Percentiles rank a stretch among this genome's conserved stretches.
Evolutionary conservation across 2,888 invertebrate species (phyloP).

Genomic region (Blastobasis adustella): DNA sequence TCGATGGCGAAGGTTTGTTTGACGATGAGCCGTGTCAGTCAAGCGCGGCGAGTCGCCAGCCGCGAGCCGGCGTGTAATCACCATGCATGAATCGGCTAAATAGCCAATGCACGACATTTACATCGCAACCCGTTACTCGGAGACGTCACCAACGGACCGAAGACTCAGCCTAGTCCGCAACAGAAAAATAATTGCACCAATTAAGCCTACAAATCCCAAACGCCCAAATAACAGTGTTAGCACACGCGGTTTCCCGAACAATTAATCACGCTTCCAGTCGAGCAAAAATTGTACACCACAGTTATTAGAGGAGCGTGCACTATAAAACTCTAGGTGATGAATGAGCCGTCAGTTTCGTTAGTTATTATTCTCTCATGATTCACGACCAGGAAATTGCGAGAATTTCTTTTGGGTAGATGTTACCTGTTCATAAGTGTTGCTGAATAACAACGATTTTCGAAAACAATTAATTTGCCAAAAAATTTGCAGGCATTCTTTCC

Average conservation of each 20-base stretch:
- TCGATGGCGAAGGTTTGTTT: too few relatives aligned
- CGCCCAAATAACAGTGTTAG: constrained; percentile 34
- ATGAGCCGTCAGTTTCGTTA: constrained; percentile 32
- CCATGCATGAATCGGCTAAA: constrained; percentile 49
- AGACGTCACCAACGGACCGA: constrained; percentile 27
- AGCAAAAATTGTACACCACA: constrained; percentile 33
- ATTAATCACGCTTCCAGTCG: constrained; percentile 40
- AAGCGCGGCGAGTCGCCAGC: constrained; percentile 15
- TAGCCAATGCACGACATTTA: constrained; percentile 54
- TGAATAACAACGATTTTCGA: too few relatives aligned
- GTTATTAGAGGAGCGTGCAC: constrained; percentile 31
- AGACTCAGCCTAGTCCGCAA: constrained; percentile 10
- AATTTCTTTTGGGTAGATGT: constrained; percentile 10
- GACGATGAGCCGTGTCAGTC: constrained; percentile 46
- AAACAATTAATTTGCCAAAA: too few relatives aligned
- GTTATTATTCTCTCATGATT: constrained; percentile 29
- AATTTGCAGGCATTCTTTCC: too few relatives aligned
- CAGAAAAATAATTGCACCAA: constrained; percentile 29
- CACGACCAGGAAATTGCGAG: constrained; percentile 27
- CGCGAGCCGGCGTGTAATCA: constrained; percentile 38
- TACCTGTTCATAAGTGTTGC: too few relatives aligned
- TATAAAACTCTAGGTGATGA: constrained; percentile 41
- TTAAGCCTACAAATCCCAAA: constrained; percentile 27
- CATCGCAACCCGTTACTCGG: constrained; percentile 44
- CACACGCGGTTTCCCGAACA: constrained; percentile 24